phyloP scores from a whole-genome alignment of 2,888 invertebrate species.

The Prosopocoilus inquinatus region DNA sequence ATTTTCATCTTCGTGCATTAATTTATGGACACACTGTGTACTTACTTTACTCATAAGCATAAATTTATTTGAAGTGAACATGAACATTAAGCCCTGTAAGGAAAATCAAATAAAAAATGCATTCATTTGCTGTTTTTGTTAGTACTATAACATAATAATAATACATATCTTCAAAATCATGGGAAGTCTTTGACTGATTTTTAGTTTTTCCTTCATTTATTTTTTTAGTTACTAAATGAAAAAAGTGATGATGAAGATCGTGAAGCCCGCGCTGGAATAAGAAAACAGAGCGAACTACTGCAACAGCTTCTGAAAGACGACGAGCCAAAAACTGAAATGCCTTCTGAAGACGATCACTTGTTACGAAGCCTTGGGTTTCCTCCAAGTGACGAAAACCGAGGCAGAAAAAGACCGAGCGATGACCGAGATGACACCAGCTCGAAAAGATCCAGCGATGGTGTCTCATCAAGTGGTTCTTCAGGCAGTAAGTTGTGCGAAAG shows the following conservation, averaged over 20 bases:
- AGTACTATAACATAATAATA: no score
- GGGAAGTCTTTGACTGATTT: no score
- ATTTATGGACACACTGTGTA: no score
- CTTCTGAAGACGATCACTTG: constrained; percentile 56
- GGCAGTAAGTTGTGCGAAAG: constrained; percentile 74
- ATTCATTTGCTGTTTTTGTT: neutral
- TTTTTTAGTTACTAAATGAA: constrained; percentile 72
- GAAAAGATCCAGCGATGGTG: constrained; percentile 52
- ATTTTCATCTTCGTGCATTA: no score
- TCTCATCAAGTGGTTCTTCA: constrained; percentile 47
- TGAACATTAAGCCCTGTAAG: no score
- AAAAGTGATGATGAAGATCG: constrained; percentile 77
- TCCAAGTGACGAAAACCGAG: constrained; percentile 50
- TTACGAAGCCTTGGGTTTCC: constrained; percentile 60
- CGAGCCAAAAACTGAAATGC: constrained; percentile 48
- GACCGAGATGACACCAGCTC: constrained; percentile 57
- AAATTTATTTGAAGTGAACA: no score
- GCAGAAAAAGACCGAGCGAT: constrained; percentile 61
- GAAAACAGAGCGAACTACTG: constrained; percentile 62
- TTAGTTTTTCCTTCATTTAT: no score
- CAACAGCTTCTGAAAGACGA: constrained; percentile 62
- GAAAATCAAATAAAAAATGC: no score
- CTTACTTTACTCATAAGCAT: no score
- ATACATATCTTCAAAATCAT: no score
- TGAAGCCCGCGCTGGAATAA: constrained; percentile 58